Evolutionary conservation across 2,113 vertebrate genomes (phyloP).

Genomic region (Ictalurus furcatus): DNA sequence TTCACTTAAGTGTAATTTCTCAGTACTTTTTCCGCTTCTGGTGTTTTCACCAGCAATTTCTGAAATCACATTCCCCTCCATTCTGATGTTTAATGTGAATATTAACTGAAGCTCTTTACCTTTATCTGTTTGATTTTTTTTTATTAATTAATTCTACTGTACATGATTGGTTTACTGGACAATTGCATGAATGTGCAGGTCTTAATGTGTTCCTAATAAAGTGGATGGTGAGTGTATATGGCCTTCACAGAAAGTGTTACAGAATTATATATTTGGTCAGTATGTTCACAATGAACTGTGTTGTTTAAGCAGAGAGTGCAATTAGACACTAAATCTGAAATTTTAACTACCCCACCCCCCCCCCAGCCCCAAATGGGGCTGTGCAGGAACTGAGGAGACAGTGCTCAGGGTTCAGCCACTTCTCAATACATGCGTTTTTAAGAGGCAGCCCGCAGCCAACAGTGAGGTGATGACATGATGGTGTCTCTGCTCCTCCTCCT

Average conservation of each 20-base stretch:
- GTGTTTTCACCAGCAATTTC: background rate
- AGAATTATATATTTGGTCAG: background rate
- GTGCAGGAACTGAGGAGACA: background rate
- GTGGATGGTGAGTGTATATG: background rate
- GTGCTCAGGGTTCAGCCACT: background rate
- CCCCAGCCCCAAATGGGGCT: too few relatives aligned
- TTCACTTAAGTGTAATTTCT: background rate
- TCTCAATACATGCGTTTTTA: conserved; percentile 5
- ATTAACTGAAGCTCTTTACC: background rate
- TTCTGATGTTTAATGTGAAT: background rate
- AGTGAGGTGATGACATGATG: conserved; percentile 37
- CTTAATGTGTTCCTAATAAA: background rate
- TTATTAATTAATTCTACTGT: background rate
- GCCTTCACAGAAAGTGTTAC: background rate
- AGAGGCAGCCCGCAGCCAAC: conserved; percentile 39
- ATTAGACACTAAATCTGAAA: background rate
- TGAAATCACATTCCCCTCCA: background rate
- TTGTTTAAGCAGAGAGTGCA: background rate
- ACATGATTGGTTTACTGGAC: background rate
- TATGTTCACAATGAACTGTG: background rate
- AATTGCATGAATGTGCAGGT: background rate
- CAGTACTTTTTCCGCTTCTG: background rate
- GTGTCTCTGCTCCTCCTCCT: conserved; percentile 29
- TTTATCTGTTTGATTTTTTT: background rate
- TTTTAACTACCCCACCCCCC: background rate